phyloP scores from a whole-genome alignment of 2,113 vertebrate species.

The Cheirogaleus medius region DNA sequence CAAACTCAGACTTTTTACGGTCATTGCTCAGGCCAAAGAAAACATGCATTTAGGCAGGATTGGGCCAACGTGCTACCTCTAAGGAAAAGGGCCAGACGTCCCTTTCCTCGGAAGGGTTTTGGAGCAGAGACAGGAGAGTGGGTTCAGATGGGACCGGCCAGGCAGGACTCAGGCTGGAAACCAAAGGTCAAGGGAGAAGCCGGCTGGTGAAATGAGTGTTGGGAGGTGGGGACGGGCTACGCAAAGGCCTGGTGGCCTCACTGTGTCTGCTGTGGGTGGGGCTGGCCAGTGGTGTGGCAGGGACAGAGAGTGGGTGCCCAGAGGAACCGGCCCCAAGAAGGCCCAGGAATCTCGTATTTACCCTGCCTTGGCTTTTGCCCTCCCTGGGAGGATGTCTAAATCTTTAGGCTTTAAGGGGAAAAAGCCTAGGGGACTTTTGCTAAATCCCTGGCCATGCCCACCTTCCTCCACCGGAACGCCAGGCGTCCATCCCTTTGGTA shows the following conservation, averaged over 20 bases:
- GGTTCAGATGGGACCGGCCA: not conserved
- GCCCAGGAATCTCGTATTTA: not conserved
- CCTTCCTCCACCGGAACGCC: not conserved
- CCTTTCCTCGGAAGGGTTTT: not conserved
- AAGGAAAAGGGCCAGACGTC: not conserved
- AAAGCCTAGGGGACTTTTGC: slow-evolving; percentile 33
- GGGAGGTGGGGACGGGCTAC: not conserved
- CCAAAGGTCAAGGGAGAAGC: not conserved
- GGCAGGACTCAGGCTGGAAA: not conserved
- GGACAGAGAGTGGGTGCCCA: not conserved
- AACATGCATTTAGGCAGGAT: not conserved
- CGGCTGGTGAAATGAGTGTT: rapidly evolving
- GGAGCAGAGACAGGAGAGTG: not conserved
- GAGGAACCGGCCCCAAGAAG: not conserved
- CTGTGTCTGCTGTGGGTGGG: not conserved
- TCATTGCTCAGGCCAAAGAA: not conserved
- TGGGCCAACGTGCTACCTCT: not conserved
- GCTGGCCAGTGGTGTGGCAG: not conserved
- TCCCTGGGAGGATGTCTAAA: not conserved
- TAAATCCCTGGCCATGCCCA: not conserved
- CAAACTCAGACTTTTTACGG: not conserved
- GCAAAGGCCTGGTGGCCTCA: not conserved
- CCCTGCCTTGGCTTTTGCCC: not conserved
- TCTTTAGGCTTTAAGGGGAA: slow-evolving; percentile 21
- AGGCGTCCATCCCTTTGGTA: slow-evolving; percentile 40